Percentiles rank a stretch among this genome's conserved stretches.
Evolutionary conservation across 2,888 invertebrate species (phyloP).

Genomic region (Meteorus cinctellus): DNA sequence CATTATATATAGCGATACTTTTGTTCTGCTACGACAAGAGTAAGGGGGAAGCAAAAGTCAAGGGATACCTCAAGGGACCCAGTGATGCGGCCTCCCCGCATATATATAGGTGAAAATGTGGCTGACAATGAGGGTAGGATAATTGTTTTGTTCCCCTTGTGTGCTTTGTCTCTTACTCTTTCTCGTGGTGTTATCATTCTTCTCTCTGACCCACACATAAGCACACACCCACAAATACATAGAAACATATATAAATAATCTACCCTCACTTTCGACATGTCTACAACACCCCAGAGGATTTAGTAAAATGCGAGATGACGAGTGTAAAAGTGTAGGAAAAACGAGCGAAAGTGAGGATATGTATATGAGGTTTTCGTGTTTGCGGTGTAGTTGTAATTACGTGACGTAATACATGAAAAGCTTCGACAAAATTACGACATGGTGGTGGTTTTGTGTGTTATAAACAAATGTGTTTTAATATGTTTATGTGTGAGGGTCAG

Average conservation of each 20-base stretch:
- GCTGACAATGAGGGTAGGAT: conserved; percentile 59
- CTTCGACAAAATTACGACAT: conserved; percentile 24
- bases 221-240: conserved; percentile 19
- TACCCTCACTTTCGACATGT: conserved; percentile 32
- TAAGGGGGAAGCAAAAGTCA: conserved; percentile 23
- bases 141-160: conserved; percentile 66
- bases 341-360: conserved; percentile 19
- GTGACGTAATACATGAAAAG: conserved; percentile 45
- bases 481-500: conserved; percentile 20
- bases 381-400: conserved; percentile 48
- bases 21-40: conserved; percentile 32
- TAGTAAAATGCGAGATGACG: conserved; percentile 26
- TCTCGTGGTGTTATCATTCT: conserved; percentile 7
- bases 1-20: conserved; percentile 28
- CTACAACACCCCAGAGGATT: conserved; percentile 38
- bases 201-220: conserved; percentile 21
- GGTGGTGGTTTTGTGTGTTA: not conserved
- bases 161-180: conserved; percentile 49
- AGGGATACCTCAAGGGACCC: conserved; percentile 60
- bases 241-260: not conserved
- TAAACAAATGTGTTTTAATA: not conserved
- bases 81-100: conserved; percentile 55
- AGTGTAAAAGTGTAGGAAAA: conserved; percentile 25
- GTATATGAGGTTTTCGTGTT: not conserved
- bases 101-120: conserved; percentile 60